Evolutionary conservation across 2,797 vertebrate species (phyloP).

Genomic region (Clamator glandarius): DNA sequence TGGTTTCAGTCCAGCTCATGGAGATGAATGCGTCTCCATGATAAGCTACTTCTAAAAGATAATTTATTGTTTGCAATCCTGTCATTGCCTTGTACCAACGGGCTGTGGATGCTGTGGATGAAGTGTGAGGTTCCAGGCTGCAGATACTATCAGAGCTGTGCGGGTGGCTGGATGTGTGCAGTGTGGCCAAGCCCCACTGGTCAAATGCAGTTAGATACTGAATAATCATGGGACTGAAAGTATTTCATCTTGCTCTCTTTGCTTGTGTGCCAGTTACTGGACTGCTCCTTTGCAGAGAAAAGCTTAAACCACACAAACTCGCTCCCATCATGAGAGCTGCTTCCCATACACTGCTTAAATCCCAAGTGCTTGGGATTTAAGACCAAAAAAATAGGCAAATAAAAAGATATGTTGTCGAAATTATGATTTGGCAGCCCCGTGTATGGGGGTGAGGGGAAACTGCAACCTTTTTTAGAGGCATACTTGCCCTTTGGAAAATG

Average conservation of each 20-base stretch:
- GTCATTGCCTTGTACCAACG: not conserved
- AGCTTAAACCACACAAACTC: not conserved
- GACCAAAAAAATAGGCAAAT: not conserved
- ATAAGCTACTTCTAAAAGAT: slow-evolving; percentile 24
- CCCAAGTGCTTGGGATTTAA: slow-evolving; percentile 1
- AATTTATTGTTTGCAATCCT: not conserved
- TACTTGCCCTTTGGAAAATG: slow-evolving; percentile 38
- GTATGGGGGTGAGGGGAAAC: not conserved
- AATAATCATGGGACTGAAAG: not conserved
- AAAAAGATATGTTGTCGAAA: slow-evolving; percentile 49
- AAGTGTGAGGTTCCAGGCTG: slow-evolving; percentile 34
- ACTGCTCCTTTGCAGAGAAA: not conserved
- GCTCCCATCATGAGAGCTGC: not conserved
- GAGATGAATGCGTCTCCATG: not conserved
- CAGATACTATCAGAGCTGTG: not conserved
- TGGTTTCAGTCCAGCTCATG: slow-evolving; percentile 4
- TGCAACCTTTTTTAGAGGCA: slow-evolving; percentile 52
- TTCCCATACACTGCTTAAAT: slow-evolving; percentile 2
- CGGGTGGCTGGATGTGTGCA: not conserved
- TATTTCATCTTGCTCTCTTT: not conserved
- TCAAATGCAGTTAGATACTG: not conserved
- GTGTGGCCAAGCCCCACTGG: not conserved
- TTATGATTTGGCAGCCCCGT: slow-evolving; percentile 12
- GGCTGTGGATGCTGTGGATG: not conserved
- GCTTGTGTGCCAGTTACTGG: not conserved